Evolutionary conservation across 2,888 invertebrate species (phyloP).

Genomic region (Aphidoletes aphidimyza): DNA sequence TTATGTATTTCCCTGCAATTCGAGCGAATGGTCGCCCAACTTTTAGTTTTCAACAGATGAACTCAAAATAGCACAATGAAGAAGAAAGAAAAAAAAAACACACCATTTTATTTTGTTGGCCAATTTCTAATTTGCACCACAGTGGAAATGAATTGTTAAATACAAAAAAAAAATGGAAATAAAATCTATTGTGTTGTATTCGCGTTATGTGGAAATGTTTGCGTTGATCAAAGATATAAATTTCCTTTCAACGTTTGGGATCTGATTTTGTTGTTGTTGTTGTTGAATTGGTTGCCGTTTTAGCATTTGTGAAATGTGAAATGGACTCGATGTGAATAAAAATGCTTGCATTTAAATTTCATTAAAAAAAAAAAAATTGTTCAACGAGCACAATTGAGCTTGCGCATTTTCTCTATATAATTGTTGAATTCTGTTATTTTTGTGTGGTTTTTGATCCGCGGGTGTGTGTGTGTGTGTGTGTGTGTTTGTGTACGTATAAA

Average conservation of each 20-base stretch:
- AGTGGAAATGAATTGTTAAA: neutral
- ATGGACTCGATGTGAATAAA: constrained; percentile 51
- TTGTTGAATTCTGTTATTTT: constrained; percentile 11
- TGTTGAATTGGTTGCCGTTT: neutral
- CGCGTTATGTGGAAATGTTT: neutral
- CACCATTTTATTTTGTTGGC: constrained; percentile 29
- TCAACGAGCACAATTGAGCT: constrained; percentile 26
- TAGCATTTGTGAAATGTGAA: constrained; percentile 30
- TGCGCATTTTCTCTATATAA: constrained; percentile 48
- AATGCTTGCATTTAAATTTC: constrained; percentile 49
- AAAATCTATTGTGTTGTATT: constrained; percentile 25
- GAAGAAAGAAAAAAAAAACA: neutral
- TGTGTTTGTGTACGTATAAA: neutral
- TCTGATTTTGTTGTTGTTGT: neutral
- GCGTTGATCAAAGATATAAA: constrained; percentile 51
- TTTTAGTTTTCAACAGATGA: constrained; percentile 5
- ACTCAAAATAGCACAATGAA: neutral
- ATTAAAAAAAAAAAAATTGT: too few species aligned
- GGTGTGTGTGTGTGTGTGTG: neutral
- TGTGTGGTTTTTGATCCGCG: too few species aligned
- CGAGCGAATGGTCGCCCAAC: neutral
- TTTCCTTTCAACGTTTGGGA: constrained; percentile 35
- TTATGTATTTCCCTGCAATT: neutral
- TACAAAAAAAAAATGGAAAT: neutral
- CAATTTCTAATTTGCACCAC: neutral